Base-by-base conservation (phyloP, 2,113 vertebrate species). In the Oceanodroma tethys region DNA sequence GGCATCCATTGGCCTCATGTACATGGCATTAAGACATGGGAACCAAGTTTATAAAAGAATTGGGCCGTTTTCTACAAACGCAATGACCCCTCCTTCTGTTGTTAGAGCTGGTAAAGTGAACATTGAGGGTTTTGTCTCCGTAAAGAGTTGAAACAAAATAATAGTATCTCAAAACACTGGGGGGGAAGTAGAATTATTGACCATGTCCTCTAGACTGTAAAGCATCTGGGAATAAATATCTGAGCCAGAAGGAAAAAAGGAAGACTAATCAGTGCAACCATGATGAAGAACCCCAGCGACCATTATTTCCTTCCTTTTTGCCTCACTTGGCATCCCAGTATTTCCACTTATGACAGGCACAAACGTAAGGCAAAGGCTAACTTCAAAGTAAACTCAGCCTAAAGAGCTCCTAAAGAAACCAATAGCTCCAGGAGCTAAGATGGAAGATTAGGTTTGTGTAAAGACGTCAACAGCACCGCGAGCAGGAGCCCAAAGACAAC, bases 301-400 rank as follows among this genome's bases (percentile, higher is more conserved):
- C 42, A 43, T 17, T 14, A 56, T 13, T 6, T 42, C 36, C 30
- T n/a, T 25, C 45, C 59, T 19, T 73, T n/a, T 10, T 43, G 38
- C 48, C 55, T 73, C 6, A 0, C 45, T 68, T 7, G 14, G 14
- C 20, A 27, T 9, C n/a, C 25, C 38, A 11, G 16, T 8, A 56
- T 63, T 58, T 50, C 62, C 48, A 32, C 32, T 74, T 11, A 3
- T 0, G 4, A 17, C 25, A 40, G 58, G n/a, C 25, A 47, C 1
- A 50, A 81, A 68, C 1, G 0, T 8, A 26, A 87, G 63, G 63
- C 0, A 0, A 83, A 90, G 79, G 14, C 13, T 15, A 20, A 43
- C 18, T 62, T 30, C 70, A 40, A 18, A 56, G 17, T 45, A 29
- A 88, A 21, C 55, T 16, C 23, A 13, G 34, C 42, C 36, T 58